Conservation (phyloP, 2,888 invertebrate species). For the Tiliacea citrago region DNA sequence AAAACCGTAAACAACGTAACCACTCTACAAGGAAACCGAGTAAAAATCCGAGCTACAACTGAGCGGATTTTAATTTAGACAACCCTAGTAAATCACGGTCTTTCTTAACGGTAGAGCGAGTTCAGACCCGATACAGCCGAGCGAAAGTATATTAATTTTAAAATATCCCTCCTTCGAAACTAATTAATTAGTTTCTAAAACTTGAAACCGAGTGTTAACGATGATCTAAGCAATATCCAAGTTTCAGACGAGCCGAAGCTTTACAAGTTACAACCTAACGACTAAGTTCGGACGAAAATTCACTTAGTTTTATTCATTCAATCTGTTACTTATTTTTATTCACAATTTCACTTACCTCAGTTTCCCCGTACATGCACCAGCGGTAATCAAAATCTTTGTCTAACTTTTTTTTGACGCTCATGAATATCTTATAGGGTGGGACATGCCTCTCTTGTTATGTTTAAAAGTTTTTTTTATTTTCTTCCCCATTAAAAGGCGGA, state of each 20-base stretch:
- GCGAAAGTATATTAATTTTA: slow-evolving; percentile 76
- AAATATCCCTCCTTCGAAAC: slow-evolving; percentile 74
- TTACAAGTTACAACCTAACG: slow-evolving; percentile 68
- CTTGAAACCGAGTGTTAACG: slow-evolving; percentile 78
- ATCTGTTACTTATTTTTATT: slow-evolving; percentile 61
- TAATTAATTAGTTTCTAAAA: slow-evolving; percentile 81
- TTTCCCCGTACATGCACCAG: slow-evolving; percentile 69
- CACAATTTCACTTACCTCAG: slow-evolving; percentile 48
- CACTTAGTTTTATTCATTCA: too few species aligned
- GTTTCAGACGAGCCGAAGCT: slow-evolving; percentile 68
- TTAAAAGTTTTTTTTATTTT: slow-evolving; percentile 86
- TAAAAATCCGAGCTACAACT: slow-evolving; percentile 43
- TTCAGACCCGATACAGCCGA: slow-evolving; percentile 65
- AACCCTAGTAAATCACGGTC: slow-evolving; percentile 64
- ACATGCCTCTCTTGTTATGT: slow-evolving; percentile 88
- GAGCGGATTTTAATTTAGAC: slow-evolving; percentile 58
- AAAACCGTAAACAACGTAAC: slow-evolving; percentile 34
- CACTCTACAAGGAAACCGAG: slow-evolving; percentile 28
- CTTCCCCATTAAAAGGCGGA: slow-evolving; percentile 84
- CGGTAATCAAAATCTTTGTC: slow-evolving; percentile 82
- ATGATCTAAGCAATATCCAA: slow-evolving; percentile 81
- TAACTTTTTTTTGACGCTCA: slow-evolving; percentile 80
- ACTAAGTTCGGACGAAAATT: slow-evolving; percentile 63
- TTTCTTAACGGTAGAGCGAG: slow-evolving; percentile 66
- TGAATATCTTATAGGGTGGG: slow-evolving; percentile 85